Percentiles rank a stretch among this genome's conserved stretches.
Conservation (phyloP, 1,140 invertebrate genomes). For the Luehdorfia chinensis region DNA sequence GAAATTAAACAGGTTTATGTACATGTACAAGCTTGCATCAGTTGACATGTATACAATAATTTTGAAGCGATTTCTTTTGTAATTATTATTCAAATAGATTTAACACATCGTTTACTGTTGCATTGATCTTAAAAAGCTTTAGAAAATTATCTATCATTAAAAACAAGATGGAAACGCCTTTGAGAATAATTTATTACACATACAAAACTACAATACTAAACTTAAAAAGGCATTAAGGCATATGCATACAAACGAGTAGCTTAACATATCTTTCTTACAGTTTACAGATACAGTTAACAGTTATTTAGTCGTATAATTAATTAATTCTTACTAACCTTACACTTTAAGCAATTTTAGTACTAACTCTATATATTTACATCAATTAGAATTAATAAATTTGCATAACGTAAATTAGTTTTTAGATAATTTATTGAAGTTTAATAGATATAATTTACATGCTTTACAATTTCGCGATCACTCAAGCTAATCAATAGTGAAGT, state of each 20-base stretch:
- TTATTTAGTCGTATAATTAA: slow-evolving; percentile 9
- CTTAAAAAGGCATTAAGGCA: too few relatives aligned
- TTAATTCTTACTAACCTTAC: slow-evolving; percentile 12
- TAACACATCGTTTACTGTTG: too few relatives aligned
- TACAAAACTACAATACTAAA: slow-evolving; percentile 7
- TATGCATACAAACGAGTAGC: too few relatives aligned
- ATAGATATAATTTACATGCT: too few relatives aligned
- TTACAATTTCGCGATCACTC: too few relatives aligned
- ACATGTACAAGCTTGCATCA: background rate
- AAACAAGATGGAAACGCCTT: slow-evolving; percentile 15
- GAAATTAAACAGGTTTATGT: background rate
- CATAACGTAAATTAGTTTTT: too few relatives aligned
- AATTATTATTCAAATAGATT: too few relatives aligned
- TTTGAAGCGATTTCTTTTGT: too few relatives aligned
- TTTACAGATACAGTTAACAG: slow-evolving; percentile 8
- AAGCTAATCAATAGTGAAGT: too few relatives aligned
- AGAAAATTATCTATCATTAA: background rate
- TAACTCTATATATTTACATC: slow-evolving; percentile 12
- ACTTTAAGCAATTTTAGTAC: slow-evolving; percentile 3
- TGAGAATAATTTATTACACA: slow-evolving; percentile 4
- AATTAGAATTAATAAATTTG: slow-evolving; percentile 8
- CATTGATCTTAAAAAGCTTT: too few relatives aligned
- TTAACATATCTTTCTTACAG: slow-evolving; percentile 16
- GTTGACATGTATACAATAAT: too few relatives aligned
- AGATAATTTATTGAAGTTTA: too few relatives aligned